Evolutionary conservation across 2,797 vertebrate species (phyloP).

Genomic region (Decapterus maruadsi): DNA sequence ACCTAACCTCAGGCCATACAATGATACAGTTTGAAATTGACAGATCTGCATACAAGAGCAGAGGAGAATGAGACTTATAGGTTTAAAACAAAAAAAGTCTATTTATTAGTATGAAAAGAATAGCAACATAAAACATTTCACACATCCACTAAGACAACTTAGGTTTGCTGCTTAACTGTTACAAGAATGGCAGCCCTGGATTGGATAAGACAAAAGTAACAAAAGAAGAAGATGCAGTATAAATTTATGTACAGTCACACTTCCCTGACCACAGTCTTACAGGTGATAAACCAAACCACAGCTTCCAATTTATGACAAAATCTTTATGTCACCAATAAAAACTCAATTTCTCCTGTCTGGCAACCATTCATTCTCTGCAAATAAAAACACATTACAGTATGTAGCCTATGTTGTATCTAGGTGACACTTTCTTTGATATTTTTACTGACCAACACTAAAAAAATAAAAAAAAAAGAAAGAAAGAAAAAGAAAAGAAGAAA

Average conservation of each 20-base stretch:
- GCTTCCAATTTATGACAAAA: constrained; percentile 21
- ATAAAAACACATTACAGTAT: constrained; percentile 36
- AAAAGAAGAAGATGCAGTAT: constrained; percentile 22
- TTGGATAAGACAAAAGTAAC: constrained; percentile 5
- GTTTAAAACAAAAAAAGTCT: background rate
- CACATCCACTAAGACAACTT: background rate
- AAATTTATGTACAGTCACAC: constrained; percentile 25
- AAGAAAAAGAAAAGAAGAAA: too few relatives aligned
- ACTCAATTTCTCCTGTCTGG: constrained; percentile 7
- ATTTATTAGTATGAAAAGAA: background rate
- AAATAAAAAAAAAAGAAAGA: too few relatives aligned
- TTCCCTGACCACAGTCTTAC: constrained; percentile 36
- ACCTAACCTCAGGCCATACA: background rate
- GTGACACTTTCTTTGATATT: constrained; percentile 13
- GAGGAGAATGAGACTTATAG: background rate
- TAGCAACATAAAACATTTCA: background rate
- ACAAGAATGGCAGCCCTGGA: constrained; percentile 3
- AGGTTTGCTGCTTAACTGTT: background rate
- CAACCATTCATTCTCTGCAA: constrained; percentile 12
- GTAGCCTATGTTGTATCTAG: background rate
- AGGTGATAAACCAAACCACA: constrained; percentile 28
- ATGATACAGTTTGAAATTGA: background rate
- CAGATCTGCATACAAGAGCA: background rate
- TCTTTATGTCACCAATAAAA: constrained; percentile 48
- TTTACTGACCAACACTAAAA: constrained; percentile 13